phyloP scores from a whole-genome alignment of 2,888 invertebrate genomes.

The Ethmia dodecea region DNA sequence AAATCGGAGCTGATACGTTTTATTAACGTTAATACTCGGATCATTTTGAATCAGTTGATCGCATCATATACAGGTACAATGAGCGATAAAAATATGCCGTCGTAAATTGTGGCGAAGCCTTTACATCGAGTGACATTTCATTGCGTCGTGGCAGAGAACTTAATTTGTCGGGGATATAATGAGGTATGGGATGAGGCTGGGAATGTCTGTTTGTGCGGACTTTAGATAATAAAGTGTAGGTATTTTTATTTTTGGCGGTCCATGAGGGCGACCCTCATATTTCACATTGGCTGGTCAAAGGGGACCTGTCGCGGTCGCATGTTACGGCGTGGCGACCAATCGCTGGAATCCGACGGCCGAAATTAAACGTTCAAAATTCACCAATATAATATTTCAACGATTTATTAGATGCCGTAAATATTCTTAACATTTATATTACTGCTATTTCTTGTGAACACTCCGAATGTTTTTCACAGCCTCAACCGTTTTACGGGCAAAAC shows the following conservation, averaged over 20 bases:
- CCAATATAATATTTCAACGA: conserved; percentile 23
- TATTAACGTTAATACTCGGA: conserved; percentile 26
- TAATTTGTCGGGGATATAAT: conserved; percentile 53
- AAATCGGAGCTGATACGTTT: conserved; percentile 45
- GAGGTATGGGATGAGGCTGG: conserved; percentile 32
- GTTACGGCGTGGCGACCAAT: conserved; percentile 20
- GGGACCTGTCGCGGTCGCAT: conserved; percentile 40
- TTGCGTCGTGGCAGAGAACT: conserved; percentile 40
- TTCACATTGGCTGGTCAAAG: conserved; percentile 52
- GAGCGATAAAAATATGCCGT: conserved; percentile 45
- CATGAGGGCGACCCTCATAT: conserved; percentile 51
- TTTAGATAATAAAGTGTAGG: conserved; percentile 35
- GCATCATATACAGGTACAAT: conserved; percentile 39
- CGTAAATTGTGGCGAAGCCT: conserved; percentile 41
- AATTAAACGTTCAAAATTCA: conserved; percentile 26
- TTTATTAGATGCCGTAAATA: conserved; percentile 28
- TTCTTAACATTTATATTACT: no score
- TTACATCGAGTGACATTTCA: conserved; percentile 41
- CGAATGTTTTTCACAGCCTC: no score
- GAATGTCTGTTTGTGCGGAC: conserved; percentile 33
- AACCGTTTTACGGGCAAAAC: no score
- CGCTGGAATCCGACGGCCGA: conserved; percentile 24
- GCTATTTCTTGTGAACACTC: no score
- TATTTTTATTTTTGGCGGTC: conserved; percentile 44
- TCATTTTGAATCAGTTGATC: conserved; percentile 46